Conservation (phyloP, 2,797 vertebrate genomes). For the Arremon aurantiirostris region DNA sequence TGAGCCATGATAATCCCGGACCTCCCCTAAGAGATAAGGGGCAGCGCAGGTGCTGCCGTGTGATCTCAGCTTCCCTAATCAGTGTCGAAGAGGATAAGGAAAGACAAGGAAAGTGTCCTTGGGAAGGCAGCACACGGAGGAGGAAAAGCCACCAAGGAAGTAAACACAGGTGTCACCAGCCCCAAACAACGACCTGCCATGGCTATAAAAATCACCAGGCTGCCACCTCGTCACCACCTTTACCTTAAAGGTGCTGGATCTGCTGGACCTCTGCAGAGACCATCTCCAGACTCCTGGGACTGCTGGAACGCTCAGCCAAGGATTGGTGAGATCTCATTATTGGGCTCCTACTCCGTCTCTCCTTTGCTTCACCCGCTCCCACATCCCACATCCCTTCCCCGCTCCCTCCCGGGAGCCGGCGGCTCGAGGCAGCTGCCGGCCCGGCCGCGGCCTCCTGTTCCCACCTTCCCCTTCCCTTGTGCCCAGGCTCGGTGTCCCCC, state of each 20-base stretch:
- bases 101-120: slow-evolving; percentile 30
- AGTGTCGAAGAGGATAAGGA: neutral
- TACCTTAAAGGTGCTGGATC: neutral
- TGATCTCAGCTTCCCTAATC: slow-evolving; percentile 16
- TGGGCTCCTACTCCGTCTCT: neutral
- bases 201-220: neutral
- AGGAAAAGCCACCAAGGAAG: neutral
- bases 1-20: neutral
- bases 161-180: slow-evolving; percentile 14
- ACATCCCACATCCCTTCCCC: neutral
- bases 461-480: neutral
- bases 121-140: slow-evolving; percentile 20
- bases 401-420: fast-evolving
- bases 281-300: neutral
- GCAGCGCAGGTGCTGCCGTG: neutral
- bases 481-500: neutral
- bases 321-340: slow-evolving; percentile 64
- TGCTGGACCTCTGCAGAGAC: neutral
- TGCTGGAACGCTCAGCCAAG: neutral
- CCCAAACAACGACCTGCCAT: neutral
- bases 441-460: fast-evolving
- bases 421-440: neutral
- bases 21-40: neutral
- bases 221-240: neutral
- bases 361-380: neutral